Evolutionary conservation across 2,888 invertebrate genomes (phyloP), one percentile per base, ranked within the genome.

Genomic region (Epinotia ramella): DNA sequence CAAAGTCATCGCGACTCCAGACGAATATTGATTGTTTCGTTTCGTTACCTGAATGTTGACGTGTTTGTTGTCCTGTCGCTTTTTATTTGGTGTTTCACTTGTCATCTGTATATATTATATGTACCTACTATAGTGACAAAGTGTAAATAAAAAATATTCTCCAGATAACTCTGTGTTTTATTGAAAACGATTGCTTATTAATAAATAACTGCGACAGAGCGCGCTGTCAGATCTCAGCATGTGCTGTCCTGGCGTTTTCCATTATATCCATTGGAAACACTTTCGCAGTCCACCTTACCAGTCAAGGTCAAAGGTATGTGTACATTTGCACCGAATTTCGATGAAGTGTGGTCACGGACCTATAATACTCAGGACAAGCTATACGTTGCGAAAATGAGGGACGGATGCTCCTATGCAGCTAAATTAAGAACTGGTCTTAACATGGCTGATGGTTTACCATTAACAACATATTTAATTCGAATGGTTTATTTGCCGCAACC

Each of bases 121-220:
- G 72, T 72, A 91, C 80, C 83, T 88, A 87, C 80, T 83, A 84
- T 89, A 90, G 89, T 84, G 87, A 86, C 86, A 89, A 89, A 87
- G 84, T 93, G 93, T 93, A 93, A 93, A 93, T 93, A 93, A 92
- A 90, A 91, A 87, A 80, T 92, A 91, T 92, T 93, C 92, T 93
- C 88, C 85, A 90, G 89, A 84, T 88, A 88, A 84, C 78, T 77
- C 80, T 81, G 82, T 81, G 80, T 89, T 90, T 91, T 88, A 89
- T 87, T 89, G 77, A 78, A 82, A 88, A 89, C 85, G 85, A 66
- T 86, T 86, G 85, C 83, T 84, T 85, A 77, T 62, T 64, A 77
- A 71, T 74, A 71, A 71, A 70, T 75, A 85, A 84, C 80, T 81
- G 80, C 79, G 80, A 78, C 57, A 24, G 60, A 44, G 62, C 57